Conservation (phyloP, 2,797 vertebrate genomes). For the Falco peregrinus region DNA sequence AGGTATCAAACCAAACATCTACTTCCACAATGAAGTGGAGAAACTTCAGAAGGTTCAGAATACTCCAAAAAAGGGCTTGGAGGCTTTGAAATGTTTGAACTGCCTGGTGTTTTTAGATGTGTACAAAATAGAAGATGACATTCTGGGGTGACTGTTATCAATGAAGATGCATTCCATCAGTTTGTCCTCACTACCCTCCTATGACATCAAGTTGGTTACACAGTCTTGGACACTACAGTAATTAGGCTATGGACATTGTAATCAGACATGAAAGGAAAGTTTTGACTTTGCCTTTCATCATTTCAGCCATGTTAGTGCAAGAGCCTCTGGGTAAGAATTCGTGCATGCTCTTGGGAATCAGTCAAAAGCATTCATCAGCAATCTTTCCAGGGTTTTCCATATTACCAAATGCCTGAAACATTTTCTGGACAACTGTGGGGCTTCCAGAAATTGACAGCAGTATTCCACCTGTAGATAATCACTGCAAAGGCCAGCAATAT, state of each 20-base stretch:
- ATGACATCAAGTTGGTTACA: background rate
- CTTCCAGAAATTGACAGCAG: background rate
- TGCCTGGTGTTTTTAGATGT: background rate
- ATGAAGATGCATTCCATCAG: background rate
- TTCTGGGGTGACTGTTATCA: background rate
- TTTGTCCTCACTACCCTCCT: background rate
- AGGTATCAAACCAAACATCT: background rate
- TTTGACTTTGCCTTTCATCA: background rate
- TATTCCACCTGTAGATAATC: background rate
- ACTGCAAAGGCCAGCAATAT: background rate
- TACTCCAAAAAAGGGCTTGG: background rate
- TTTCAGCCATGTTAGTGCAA: background rate
- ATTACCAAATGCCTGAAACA: background rate
- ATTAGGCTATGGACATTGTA: background rate
- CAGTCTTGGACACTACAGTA: background rate
- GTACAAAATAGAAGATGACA: background rate
- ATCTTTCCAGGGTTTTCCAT: background rate
- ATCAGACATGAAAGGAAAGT: background rate
- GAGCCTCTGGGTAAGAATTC: background rate
- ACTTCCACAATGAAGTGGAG: background rate
- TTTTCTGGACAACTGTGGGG: background rate
- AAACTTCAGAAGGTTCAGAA: background rate
- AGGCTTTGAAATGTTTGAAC: background rate
- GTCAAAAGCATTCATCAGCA: background rate
- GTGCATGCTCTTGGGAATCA: background rate